Base-by-base conservation (phyloP, 2,113 vertebrate species). In the Cardinalis cardinalis region DNA sequence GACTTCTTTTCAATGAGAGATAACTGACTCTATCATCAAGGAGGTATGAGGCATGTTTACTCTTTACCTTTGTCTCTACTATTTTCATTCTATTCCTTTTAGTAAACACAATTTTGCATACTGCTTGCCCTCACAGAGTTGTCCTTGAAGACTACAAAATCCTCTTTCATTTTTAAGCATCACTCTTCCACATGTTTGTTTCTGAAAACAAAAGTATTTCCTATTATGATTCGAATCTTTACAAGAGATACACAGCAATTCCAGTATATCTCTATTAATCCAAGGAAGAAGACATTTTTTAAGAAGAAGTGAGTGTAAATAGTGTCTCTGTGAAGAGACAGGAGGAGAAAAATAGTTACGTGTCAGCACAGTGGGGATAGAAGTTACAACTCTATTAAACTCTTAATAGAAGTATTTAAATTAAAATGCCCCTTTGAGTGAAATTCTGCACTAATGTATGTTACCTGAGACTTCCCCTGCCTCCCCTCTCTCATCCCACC, bases 341-440 rank as follows among this genome's bases (percentile, higher is more conserved):
- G 51, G 12, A 29, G 55, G 61, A 95, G n/a, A 20, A 63, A 94
- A 80, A 88, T 20, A 81, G n/a, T 24, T 92, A 46, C 3, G 52
- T 82, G 69, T 88, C 82, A 94, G 83, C 59, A 86, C 31, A 86
- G n/a, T 2, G 12, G 49, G 56, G 84, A 93, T 7, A 84, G 64
- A 56, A 70, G 51, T 48, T 63, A 92, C 78, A 72, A 86, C 44
- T 93, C 43, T 76, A 90, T 87, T 69, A 40, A 93, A 95, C n/a
- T 64, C 58, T 52, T 95, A 95, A 89, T 21, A 94, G 59, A 91
- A 71, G 65, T 75, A 88, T 94, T 96, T 87, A 88, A 95, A 90
- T 89, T 91, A 89, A 96, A 95, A 94, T 72, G 75, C 71, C 6
- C 43, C 76, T 93, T 36, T 92, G 53, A 88, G 83, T 95, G 82